Evolutionary conservation across 92 coral and sea anemone genomes (phyloP), one percentile per base, ranked within the genome.

Genomic region (Epizoanthus ramosus): DNA sequence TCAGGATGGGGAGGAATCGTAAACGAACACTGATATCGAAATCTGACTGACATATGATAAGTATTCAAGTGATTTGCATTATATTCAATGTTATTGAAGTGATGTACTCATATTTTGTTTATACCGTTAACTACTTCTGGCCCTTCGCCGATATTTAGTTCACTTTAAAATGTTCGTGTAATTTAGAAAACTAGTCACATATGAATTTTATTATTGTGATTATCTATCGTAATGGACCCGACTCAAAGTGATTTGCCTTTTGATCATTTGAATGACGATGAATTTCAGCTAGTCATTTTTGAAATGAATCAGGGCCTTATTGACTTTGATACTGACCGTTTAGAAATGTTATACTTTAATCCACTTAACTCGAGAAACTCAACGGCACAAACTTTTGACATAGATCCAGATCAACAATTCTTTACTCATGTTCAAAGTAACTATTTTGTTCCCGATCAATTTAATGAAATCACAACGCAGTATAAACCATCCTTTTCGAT

Each of bases 1-100:
- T 24, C 69, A 64, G 31, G 39, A 64, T 64, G 69, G 14, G 41
- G 35, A 64, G 69, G 69, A 23, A 64, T 64, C 41, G 33, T 64
- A 64, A 64, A 64, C 39, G 69, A 64, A 64, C 69, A 64, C n/a
- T n/a, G n/a, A 64, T 64, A 64, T 64, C 69, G 69, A 64, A 64
- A 64, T 64, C 69, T 6, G 69, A 64, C 69, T 64, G 69, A 64
- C 37, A 64, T 41, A 64, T 25, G 69, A 64, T 64, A 64, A 64
- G 69, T 64, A 64, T 64, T 8, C 69, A 64, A 64, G 24, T 64
- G 69, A 64, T 64, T 64, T 63, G 41, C 69, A 1, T 64, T 64
- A 64, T 64, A 64, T 64, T 64, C 16, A 64, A 64, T 64, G 16
- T 64, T 64, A 64, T 64, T 64, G 69, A 64, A 25, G 17, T 64